These are phyloP conservation scores for Schizothorax lantsangensis DNA, from an alignment of 2,797 vertebrate species.

Conservation along the genomic window DNA sequence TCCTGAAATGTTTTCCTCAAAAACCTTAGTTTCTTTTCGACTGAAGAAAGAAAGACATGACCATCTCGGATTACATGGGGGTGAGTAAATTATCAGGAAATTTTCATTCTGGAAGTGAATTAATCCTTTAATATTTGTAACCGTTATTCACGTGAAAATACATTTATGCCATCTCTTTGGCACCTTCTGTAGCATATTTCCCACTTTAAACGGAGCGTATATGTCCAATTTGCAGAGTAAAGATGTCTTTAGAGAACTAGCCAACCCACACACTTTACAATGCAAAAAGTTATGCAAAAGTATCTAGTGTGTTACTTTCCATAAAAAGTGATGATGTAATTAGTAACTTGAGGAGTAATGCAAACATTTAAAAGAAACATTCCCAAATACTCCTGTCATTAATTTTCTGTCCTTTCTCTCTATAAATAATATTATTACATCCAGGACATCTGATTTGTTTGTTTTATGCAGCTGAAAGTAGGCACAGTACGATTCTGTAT, in stretches of 20 bases:
- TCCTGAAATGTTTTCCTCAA: no score
- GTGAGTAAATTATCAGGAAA: no score
- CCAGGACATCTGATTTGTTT: conserved; percentile 4
- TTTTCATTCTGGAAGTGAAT: neutral
- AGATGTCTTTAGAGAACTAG: neutral
- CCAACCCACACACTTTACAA: neutral
- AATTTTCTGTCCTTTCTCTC: neutral
- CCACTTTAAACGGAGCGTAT: neutral
- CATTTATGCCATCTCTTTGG: neutral
- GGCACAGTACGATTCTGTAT: neutral
- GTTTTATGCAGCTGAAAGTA: neutral
- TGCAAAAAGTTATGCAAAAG: neutral
- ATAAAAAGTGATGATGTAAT: neutral
- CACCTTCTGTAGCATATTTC: neutral
- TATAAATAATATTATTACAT: conserved; percentile 14
- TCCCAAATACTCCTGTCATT: neutral
- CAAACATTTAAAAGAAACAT: neutral
- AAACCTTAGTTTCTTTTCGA: no score
- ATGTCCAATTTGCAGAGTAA: neutral
- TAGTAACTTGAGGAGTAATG: conserved; percentile 1
- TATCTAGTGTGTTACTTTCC: neutral
- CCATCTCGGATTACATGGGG: no score
- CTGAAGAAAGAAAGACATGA: no score
- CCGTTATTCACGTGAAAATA: neutral
- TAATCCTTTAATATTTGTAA: neutral